phyloP scores from a whole-genome alignment of 2,113 vertebrate species.

The Xenopus laevis region DNA sequence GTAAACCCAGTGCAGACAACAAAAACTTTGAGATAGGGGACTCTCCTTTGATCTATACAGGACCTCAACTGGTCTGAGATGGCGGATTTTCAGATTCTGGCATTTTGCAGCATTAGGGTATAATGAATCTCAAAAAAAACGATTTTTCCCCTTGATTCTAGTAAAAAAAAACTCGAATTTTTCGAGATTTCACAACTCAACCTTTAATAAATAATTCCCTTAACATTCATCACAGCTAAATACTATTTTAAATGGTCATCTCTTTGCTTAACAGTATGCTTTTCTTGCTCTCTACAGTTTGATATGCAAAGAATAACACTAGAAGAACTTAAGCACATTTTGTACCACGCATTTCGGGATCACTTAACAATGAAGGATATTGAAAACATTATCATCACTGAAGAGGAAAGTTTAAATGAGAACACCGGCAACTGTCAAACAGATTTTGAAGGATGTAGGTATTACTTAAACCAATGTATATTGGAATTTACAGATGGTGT shows the following conservation, averaged over 20 bases:
- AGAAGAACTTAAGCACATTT: conserved; percentile 96
- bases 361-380: conserved; percentile 99
- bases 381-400: conserved; percentile 97
- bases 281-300: conserved; percentile 71
- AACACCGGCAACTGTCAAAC: conserved; percentile 92
- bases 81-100: too few species aligned
- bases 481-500: too few species aligned
- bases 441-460: conserved; percentile 87
- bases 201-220: too few species aligned
- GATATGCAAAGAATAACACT: conserved; percentile 97
- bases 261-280: background rate
- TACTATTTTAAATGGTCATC: background rate
- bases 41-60: too few species aligned
- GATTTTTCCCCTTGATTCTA: too few species aligned
- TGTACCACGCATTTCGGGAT: conserved; percentile 95
- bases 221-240: background rate
- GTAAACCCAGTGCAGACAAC: too few species aligned
- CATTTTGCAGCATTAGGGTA: too few species aligned
- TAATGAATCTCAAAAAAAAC: too few species aligned
- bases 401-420: conserved; percentile 95
- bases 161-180: too few species aligned
- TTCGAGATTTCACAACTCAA: too few species aligned
- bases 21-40: too few species aligned
- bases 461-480: background rate
- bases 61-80: too few species aligned